Conservation (phyloP, 1,140 invertebrate species). For the Mizuhopecten yessoensis region DNA sequence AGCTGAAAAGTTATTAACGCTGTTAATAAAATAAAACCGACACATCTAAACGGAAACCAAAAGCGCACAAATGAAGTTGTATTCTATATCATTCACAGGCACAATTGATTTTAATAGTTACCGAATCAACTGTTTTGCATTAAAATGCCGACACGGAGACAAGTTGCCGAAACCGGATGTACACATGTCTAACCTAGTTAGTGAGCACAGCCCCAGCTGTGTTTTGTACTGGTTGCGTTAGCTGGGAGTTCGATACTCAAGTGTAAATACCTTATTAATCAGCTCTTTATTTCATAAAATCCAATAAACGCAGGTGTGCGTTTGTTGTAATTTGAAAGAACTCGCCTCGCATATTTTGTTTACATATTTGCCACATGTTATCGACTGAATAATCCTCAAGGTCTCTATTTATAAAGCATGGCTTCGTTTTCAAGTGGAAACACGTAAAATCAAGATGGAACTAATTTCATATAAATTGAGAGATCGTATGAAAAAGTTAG, state of each 20-base stretch:
- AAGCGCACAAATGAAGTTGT: not conserved
- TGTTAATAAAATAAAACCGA: not conserved
- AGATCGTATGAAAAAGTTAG: not conserved
- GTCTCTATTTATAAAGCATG: not conserved
- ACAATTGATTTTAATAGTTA: not conserved
- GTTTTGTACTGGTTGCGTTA: not conserved
- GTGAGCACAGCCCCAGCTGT: not conserved
- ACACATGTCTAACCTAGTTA: not conserved
- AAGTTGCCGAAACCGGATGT: not conserved
- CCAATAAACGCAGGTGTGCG: not conserved
- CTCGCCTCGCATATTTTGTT: not conserved
- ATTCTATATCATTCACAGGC: slow-evolving; percentile 17
- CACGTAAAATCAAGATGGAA: not conserved
- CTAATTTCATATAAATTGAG: not conserved
- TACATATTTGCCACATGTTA: not conserved
- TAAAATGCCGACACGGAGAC: not conserved
- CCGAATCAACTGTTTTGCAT: slow-evolving; percentile 6
- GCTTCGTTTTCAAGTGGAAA: not conserved
- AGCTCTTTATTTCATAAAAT: not conserved
- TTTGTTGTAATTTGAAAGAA: not conserved
- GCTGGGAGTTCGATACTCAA: not conserved
- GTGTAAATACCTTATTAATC: not conserved
- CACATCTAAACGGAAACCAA: not conserved
- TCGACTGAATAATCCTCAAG: not conserved
- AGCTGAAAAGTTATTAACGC: not conserved